A percentile compares a stretch with the other conserved stretches of the same genome.
Conservation (phyloP, 2,797 vertebrate genomes). For the Muscicapa comitata region DNA sequence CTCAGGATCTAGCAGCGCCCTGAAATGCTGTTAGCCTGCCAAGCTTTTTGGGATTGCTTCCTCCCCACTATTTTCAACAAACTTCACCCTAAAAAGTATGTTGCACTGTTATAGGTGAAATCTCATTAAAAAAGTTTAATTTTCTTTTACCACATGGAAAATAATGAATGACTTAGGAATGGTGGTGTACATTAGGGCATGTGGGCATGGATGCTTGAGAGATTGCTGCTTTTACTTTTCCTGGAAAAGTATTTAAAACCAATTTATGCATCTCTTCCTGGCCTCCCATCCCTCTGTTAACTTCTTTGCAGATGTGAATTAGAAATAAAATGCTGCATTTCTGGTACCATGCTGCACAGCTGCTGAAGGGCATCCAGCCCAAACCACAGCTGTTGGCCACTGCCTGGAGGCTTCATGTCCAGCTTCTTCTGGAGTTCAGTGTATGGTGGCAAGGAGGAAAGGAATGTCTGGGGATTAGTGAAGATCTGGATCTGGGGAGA, state of each 20-base stretch:
- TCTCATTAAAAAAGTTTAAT: accelerated
- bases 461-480: not conserved
- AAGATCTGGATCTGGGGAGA: not conserved
- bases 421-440: accelerated
- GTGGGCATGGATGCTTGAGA: not conserved
- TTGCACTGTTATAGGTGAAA: not conserved
- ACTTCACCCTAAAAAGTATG: not conserved
- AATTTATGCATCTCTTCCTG: not conserved
- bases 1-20: constrained; percentile 12
- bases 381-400: not conserved
- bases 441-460: accelerated
- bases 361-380: not conserved
- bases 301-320: not conserved
- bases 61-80: not conserved
- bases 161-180: not conserved
- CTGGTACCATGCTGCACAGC: not conserved
- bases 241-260: not conserved
- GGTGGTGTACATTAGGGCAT: not conserved
- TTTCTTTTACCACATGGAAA: not conserved
- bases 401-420: not conserved
- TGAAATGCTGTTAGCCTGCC: not conserved
- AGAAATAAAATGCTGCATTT: not conserved
- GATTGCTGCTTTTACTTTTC: not conserved
- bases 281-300: not conserved
- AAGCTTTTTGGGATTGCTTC: not conserved